Conservation (phyloP, 2,888 invertebrate genomes). For the Odontothrips loti region DNA sequence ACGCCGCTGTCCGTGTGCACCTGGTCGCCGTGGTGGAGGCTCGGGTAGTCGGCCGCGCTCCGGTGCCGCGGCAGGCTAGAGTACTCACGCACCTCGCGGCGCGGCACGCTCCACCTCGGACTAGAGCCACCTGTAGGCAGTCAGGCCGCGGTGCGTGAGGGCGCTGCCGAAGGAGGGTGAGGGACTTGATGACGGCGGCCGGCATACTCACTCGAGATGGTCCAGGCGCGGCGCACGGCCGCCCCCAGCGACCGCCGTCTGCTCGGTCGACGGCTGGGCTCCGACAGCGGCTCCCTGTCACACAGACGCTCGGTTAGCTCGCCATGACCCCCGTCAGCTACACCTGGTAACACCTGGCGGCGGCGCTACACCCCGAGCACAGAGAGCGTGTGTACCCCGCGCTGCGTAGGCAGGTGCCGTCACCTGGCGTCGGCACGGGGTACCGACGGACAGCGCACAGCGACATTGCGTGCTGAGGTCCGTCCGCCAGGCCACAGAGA, state of each 20-base stretch:
- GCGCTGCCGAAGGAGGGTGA: too few species aligned
- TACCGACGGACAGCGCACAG: too few species aligned
- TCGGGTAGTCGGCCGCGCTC: neutral
- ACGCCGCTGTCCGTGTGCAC: conserved; percentile 11
- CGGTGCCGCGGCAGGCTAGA: conserved; percentile 16
- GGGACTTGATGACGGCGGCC: neutral
- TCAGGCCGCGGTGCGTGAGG: neutral
- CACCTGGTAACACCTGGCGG: too few species aligned
- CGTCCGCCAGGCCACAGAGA: too few species aligned
- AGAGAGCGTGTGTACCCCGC: too few species aligned
- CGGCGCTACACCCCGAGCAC: too few species aligned
- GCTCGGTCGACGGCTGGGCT: conserved; percentile 42
- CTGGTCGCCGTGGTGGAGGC: neutral
- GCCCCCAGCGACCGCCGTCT: conserved; percentile 48
- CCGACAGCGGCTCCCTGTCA: conserved; percentile 53
- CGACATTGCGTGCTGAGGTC: too few species aligned
- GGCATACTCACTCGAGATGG: conserved; percentile 60
- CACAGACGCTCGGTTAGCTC: neutral
- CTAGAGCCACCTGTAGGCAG: neutral
- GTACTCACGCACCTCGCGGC: conserved; percentile 14
- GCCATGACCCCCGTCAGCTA: too few species aligned
- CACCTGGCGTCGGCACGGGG: too few species aligned
- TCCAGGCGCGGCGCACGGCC: conserved; percentile 65
- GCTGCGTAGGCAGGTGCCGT: too few species aligned
- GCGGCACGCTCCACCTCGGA: neutral